phyloP scores from a whole-genome alignment of 2,797 vertebrate species.

The Discoglossus pictus region DNA sequence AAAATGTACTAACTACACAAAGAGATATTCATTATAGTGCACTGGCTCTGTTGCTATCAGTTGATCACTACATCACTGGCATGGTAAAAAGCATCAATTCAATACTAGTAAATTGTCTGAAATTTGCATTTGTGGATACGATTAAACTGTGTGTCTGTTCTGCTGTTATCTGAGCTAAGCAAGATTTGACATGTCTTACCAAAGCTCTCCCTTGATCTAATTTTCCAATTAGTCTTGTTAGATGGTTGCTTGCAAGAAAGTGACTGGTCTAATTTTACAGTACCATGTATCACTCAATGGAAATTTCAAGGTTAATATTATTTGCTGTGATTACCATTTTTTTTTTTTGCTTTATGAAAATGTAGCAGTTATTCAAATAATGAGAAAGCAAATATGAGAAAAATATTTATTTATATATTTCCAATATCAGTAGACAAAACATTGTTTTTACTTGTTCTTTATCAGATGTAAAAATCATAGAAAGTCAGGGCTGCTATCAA shows the following conservation, averaged over 20 bases:
- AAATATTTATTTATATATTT: too few relatives aligned
- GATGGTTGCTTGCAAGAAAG: constrained; percentile 8
- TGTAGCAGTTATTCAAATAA: too few relatives aligned
- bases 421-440: too few relatives aligned
- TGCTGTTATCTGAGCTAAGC: constrained; percentile 4
- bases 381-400: too few relatives aligned
- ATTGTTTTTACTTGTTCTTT: too few relatives aligned
- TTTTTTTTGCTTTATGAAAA: neutral
- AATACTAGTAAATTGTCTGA: neutral
- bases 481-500: too few relatives aligned
- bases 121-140: neutral
- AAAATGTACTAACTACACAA: too few relatives aligned
- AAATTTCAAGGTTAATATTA: constrained; percentile 18
- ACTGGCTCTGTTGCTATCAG: neutral
- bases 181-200: constrained; percentile 2
- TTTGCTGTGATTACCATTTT: neutral
- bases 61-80: neutral
- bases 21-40: too few relatives aligned
- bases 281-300: neutral
- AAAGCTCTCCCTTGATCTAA: constrained; percentile 12
- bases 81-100: neutral
- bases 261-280: constrained; percentile 10
- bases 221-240: constrained; percentile 17
- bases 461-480: too few relatives aligned
- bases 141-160: constrained; percentile 7